Base-by-base conservation (phyloP, 1,140 invertebrate species). In the Ceratitis capitata region DNA sequence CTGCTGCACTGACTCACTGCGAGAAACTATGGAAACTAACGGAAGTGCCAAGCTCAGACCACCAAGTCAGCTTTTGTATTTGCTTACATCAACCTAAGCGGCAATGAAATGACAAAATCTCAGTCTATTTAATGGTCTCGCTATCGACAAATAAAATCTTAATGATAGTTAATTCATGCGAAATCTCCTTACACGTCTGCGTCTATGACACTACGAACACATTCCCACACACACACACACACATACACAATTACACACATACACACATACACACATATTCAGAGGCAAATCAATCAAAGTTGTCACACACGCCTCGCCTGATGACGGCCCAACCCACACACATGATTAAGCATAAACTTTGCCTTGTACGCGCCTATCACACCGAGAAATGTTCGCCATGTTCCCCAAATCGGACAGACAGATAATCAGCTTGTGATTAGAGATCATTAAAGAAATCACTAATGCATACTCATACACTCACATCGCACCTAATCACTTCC, bases 361-460 rank as follows among this genome's bases (percentile, higher is more conserved):
- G 58, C 58, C 23, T 26, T 26, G 64, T 35, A 7, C 14, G 14
- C 16, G 12, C 14, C 23, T 69, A 35, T 39, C 29, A 32, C 61
- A 29, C 32, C 35, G 26, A 29, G 29, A 32, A 69, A 32, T 35
- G 35, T n/a, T n/a, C n/a, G n/a, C n/a, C n/a, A n/a, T n/a, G n/a
- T n/a, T n/a, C 32, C 61, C 39, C 16, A 78, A 78, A 78, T 42
- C 5, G 10, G 69, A 78, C 69, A 78, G 39, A 78, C 42, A 56
- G 51, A 64, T 64, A 78, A 78, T 78, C 69, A 78, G 69, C 39
- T 78, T 78, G 35, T 78, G 69, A 78, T 78, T 78, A 45, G 69
- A 78, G 39, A 78, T 45, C 69, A 78, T 45, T 45, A 78, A 78
- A 78, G 69, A 42, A 78, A 78, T 45, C 39, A 78, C 16, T 78